Percentiles rank a stretch among this genome's conserved stretches.
Evolutionary conservation across 2,797 vertebrate genomes (phyloP).

Genomic region (Pachyuromys duprasi): DNA sequence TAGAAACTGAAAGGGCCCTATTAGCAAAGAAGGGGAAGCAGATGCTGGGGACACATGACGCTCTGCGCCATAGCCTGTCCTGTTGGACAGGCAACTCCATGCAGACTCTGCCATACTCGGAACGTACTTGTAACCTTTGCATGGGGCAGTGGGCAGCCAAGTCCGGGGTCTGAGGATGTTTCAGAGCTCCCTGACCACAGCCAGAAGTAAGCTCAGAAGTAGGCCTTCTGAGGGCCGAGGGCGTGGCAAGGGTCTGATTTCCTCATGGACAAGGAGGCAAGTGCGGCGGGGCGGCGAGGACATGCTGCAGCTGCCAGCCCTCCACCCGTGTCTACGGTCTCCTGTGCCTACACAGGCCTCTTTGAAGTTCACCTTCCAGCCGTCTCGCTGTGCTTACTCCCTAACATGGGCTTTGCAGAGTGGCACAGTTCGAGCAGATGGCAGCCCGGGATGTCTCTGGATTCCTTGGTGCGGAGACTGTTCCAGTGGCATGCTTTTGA

Average conservation of each 20-base stretch:
- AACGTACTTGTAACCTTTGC: not conserved
- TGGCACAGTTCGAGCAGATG: not conserved
- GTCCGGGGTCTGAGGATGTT: not conserved
- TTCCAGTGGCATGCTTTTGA: not conserved
- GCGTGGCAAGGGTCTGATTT: not conserved
- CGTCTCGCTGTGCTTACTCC: too few relatives aligned
- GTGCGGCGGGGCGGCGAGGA: not conserved
- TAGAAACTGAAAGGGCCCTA: not conserved
- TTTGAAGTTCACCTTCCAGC: fast-evolving
- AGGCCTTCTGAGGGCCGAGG: not conserved
- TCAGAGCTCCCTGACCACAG: not conserved
- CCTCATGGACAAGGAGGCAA: not conserved
- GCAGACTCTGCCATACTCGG: fast-evolving
- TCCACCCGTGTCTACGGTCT: not conserved
- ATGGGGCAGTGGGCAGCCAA: fast-evolving
- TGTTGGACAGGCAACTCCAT: fast-evolving
- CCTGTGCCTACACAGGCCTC: fast-evolving
- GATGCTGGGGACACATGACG: fast-evolving
- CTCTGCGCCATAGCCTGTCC: not conserved
- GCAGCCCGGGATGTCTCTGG: not conserved
- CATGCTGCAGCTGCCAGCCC: not conserved
- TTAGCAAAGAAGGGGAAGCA: not conserved
- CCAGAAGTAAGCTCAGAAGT: not conserved
- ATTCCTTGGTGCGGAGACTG: not conserved
- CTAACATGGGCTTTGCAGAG: not conserved